Percentiles rank a stretch among this genome's conserved stretches.
Conservation (phyloP, 2,113 vertebrate genomes). For the Bos indicus region DNA sequence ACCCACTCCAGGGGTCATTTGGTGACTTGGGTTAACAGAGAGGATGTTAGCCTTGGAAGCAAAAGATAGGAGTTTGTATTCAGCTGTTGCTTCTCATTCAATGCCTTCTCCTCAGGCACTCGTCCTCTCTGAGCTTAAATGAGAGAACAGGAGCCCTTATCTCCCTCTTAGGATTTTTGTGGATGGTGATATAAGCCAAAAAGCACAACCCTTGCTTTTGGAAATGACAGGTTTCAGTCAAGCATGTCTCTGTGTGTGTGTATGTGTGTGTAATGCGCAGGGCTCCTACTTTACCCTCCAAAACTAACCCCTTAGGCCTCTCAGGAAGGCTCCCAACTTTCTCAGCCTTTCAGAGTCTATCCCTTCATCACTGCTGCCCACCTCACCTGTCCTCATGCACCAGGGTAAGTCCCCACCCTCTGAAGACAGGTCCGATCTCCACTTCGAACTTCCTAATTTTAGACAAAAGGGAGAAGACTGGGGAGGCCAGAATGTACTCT, state of each 20-base stretch:
- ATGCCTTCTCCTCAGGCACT: background rate
- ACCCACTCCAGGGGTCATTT: background rate
- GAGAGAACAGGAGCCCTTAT: background rate
- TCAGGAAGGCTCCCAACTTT: background rate
- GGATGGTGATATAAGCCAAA: background rate
- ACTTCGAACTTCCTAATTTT: background rate
- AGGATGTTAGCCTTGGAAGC: background rate
- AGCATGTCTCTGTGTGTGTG: background rate
- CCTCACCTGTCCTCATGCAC: background rate
- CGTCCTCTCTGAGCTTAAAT: background rate
- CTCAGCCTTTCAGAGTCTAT: background rate
- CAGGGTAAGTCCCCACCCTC: background rate
- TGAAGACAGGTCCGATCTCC: background rate
- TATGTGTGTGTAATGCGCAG: background rate
- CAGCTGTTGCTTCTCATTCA: background rate
- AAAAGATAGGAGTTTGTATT: background rate
- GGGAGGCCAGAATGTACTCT: background rate
- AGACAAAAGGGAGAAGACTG: background rate
- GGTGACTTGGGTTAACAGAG: background rate
- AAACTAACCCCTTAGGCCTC: background rate
- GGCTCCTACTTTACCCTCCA: background rate
- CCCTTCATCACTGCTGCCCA: background rate
- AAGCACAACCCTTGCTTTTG: background rate
- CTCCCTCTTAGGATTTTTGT: background rate
- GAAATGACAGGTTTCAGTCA: background rate